phyloP scores from a whole-genome alignment of 2,113 vertebrate species.

The Vulpes ferrilata region DNA sequence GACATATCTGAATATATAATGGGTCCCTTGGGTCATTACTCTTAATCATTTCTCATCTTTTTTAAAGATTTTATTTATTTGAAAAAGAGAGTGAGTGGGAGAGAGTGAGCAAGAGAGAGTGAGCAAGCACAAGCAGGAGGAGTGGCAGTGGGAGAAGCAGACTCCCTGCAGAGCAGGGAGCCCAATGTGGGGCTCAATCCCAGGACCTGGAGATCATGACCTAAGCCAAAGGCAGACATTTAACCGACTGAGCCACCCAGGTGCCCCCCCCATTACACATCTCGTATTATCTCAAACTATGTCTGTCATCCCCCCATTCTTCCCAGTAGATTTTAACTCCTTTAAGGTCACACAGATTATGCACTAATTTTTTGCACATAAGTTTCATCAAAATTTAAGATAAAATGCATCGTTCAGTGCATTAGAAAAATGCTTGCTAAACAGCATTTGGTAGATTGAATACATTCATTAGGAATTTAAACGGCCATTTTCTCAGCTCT shows the following conservation, averaged over 20 bases:
- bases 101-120: too few relatives aligned
- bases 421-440: conserved; percentile 4
- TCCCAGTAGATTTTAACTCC: neutral
- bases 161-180: too few relatives aligned
- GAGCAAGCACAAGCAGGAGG: too few relatives aligned
- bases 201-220: too few relatives aligned
- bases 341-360: neutral
- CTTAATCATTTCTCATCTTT: neutral
- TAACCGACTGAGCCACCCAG: too few relatives aligned
- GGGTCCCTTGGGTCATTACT: neutral
- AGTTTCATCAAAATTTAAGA: conserved; percentile 43
- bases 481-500: conserved; percentile 23
- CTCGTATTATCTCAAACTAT: neutral
- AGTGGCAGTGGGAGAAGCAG: too few relatives aligned
- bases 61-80: too few relatives aligned
- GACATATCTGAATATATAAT: neutral
- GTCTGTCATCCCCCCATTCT: neutral
- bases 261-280: neutral
- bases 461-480: conserved; percentile 58
- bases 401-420: conserved; percentile 15
- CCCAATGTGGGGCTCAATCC: too few relatives aligned
- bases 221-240: too few relatives aligned
- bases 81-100: too few relatives aligned
- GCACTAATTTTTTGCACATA: conserved; percentile 14
- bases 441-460: conserved; percentile 3